Evolutionary conservation across 2,888 invertebrate genomes (phyloP).

Genomic region (Clistopyga incitator): DNA sequence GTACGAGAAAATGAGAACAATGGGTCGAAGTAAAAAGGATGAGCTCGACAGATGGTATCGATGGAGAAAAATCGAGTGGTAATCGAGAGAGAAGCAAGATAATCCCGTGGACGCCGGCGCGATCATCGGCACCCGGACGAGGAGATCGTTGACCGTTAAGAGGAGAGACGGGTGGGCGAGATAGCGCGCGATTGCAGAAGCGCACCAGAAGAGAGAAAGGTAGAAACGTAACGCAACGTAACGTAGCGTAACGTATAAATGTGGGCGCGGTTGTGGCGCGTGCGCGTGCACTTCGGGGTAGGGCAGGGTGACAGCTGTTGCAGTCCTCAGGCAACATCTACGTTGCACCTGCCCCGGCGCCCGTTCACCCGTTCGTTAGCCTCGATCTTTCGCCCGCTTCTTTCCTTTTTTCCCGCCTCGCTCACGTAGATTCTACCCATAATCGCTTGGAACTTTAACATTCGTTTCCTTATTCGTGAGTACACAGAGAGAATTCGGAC

Average conservation of each 20-base stretch:
- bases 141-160: conserved; percentile 80
- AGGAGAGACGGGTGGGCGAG: conserved; percentile 49
- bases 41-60: neutral
- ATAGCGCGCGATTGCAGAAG: conserved; percentile 47
- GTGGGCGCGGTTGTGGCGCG: conserved; percentile 81
- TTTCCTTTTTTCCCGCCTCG: conserved; percentile 15
- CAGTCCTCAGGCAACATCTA: conserved; percentile 80
- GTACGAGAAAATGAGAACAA: too few species aligned
- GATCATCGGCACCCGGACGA: conserved; percentile 73
- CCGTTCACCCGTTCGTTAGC: conserved; percentile 62
- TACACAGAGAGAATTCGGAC: too few species aligned
- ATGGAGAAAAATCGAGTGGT: neutral
- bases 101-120: conserved; percentile 39
- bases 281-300: conserved; percentile 76
- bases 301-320: conserved; percentile 82
- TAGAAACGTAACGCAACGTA: conserved; percentile 69
- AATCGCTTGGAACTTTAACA: neutral
- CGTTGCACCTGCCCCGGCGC: conserved; percentile 80
- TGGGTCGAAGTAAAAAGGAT: neutral
- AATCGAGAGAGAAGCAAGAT: neutral
- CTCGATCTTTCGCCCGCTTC: conserved; percentile 55
- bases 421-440: neutral
- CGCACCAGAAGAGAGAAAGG: conserved; percentile 59
- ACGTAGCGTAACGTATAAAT: conserved; percentile 77
- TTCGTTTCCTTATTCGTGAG: neutral